These are phyloP conservation scores for Sigmodon hispidus DNA, from an alignment of 2,113 vertebrate species.

Conservation along the genomic window DNA sequence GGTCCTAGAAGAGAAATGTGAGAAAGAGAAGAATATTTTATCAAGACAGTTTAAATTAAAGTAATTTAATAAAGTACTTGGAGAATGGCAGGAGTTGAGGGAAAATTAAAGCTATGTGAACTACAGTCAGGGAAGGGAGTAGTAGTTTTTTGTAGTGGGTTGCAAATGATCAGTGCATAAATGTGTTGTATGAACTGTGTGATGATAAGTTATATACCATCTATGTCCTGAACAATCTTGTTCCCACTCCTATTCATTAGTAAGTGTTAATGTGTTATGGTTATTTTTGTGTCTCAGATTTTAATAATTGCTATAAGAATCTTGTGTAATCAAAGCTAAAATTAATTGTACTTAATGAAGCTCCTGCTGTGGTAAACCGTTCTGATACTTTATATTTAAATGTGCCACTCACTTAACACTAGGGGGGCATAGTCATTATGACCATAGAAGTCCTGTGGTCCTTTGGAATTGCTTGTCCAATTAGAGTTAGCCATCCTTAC, in stretches of 20 bases:
- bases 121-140: not conserved
- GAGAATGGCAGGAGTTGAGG: not conserved
- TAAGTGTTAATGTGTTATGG: not conserved
- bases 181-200: not conserved
- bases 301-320: constrained; percentile 54
- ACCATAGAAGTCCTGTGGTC: constrained; percentile 72
- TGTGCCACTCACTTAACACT: constrained; percentile 77
- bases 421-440: constrained; percentile 63
- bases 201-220: not conserved
- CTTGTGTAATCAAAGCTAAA: constrained; percentile 81
- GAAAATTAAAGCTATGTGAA: not conserved
- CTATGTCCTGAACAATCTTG: not conserved
- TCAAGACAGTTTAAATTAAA: not conserved
- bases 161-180: not conserved
- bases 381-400: constrained; percentile 84
- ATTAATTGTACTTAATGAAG: constrained; percentile 82
- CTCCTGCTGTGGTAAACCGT: constrained; percentile 80
- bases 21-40: not conserved
- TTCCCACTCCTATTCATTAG: not conserved
- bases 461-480: constrained; percentile 73
- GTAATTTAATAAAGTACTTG: not conserved
- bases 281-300: constrained; percentile 48
- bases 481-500: constrained; percentile 68
- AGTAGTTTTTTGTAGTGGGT: not conserved
- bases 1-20: not conserved